A percentile compares a stretch with the other conserved stretches of the same genome.
phyloP scores from a whole-genome alignment of 2,113 vertebrate genomes.

The Canis aureus region DNA sequence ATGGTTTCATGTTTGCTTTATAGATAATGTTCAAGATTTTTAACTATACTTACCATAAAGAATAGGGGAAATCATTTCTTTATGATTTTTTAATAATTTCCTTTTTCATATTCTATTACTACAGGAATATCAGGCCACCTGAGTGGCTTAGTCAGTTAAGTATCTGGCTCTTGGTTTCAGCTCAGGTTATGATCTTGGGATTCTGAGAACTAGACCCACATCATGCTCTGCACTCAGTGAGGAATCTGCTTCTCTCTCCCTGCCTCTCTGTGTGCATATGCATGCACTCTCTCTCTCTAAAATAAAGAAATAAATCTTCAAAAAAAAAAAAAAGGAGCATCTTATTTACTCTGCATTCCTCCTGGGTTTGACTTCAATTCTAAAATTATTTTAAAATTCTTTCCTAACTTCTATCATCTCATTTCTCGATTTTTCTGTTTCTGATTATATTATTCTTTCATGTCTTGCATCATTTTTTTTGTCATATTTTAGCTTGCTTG shows the following conservation, averaged over 20 bases:
- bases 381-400: slow-evolving; percentile 48
- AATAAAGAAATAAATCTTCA: not conserved
- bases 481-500: not conserved
- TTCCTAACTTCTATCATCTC: slow-evolving; percentile 20
- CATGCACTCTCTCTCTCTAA: not conserved
- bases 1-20: not conserved
- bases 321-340: not conserved
- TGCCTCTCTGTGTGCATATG: not conserved
- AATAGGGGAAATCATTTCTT: not conserved
- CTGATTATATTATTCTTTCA: slow-evolving; percentile 23
- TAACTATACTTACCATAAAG: not conserved
- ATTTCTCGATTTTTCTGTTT: slow-evolving; percentile 16
- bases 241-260: not conserved
- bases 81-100: not conserved
- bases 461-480: not conserved
- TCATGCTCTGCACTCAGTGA: not conserved
- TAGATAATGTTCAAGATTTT: not conserved
- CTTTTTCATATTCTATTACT: slow-evolving; percentile 45
- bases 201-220: not conserved
- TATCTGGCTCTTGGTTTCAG: not conserved
- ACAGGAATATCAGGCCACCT: not conserved
- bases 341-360: not conserved
- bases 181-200: not conserved
- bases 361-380: not conserved
- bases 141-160: not conserved